phyloP scores from a whole-genome alignment of 2,797 vertebrate genomes.

The Macropodus opercularis region DNA sequence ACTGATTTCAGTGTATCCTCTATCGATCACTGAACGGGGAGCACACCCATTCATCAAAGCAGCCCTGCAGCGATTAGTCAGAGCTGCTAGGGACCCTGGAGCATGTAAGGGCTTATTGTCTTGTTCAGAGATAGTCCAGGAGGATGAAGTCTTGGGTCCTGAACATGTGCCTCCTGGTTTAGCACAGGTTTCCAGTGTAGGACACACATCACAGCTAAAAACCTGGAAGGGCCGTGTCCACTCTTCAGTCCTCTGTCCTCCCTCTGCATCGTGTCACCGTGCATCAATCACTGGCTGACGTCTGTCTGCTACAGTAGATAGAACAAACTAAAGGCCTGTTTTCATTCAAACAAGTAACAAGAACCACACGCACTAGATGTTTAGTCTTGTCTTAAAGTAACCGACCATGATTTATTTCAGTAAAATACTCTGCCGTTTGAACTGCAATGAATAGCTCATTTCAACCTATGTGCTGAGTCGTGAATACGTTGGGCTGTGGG shows the following conservation, averaged over 20 bases:
- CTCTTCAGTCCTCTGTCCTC: conserved; percentile 6
- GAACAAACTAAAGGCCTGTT: conserved; percentile 16
- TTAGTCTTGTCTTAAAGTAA: conserved; percentile 41
- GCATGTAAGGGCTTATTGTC: conserved; percentile 13
- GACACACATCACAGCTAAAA: conserved; percentile 13
- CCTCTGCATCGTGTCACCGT: background rate
- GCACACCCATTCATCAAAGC: background rate
- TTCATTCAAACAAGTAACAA: conserved; percentile 28
- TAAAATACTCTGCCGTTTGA: conserved; percentile 17
- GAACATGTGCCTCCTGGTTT: conserved; percentile 15
- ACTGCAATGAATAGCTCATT: conserved; percentile 15
- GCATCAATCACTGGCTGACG: background rate
- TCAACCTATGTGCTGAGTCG: conserved; percentile 30
- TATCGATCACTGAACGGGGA: conserved; percentile 21
- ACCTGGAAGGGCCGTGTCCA: conserved; percentile 5
- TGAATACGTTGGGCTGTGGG: conserved; percentile 17
- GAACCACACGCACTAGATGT: conserved; percentile 29
- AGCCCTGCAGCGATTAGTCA: background rate
- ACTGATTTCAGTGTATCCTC: conserved; percentile 13
- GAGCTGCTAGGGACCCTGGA: conserved; percentile 7
- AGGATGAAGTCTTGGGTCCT: background rate
- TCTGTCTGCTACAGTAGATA: conserved; percentile 4
- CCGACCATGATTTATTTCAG: conserved; percentile 34
- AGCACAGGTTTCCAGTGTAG: conserved; percentile 6
- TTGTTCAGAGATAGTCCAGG: conserved; percentile 11